These are phyloP conservation scores for Distichodus sexfasciatus DNA, from an alignment of 2,797 vertebrate species.

Conservation along the genomic window DNA sequence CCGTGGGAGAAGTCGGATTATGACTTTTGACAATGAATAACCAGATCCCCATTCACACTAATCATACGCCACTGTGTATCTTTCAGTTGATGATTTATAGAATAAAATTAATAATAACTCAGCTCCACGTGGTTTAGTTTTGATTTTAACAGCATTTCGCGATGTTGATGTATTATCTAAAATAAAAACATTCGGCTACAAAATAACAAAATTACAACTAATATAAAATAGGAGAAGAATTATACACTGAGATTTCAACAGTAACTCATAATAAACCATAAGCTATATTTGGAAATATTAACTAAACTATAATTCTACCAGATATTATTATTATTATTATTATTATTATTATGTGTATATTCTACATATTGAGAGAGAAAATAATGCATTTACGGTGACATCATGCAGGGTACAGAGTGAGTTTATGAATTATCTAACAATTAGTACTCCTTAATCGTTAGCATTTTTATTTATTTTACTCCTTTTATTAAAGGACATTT, in stretches of 20 bases:
- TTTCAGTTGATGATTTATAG: conserved; percentile 99
- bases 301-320: neutral
- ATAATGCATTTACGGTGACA: too few species aligned
- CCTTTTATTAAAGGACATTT: neutral
- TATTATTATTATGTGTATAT: neutral
- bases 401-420: too few species aligned
- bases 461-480: neutral
- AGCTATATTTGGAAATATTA: too few species aligned
- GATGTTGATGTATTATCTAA: conserved; percentile 33
- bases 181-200: conserved; percentile 26
- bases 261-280: too few species aligned
- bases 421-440: too few species aligned
- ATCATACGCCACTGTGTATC: conserved; percentile 90
- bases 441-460: neutral
- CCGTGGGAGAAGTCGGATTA: conserved; percentile 80
- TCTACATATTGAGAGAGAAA: neutral
- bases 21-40: conserved; percentile 93
- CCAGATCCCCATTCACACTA: conserved; percentile 87
- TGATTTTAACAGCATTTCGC: conserved; percentile 55
- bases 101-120: conserved; percentile 97
- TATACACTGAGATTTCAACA: neutral
- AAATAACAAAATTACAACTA: neutral
- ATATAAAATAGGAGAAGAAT: neutral
- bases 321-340: neutral
- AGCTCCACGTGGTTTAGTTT: conserved; percentile 87